These are phyloP conservation scores for Ceratotherium simum DNA, from an alignment of 2,113 vertebrate species.

Conservation along the genomic window DNA sequence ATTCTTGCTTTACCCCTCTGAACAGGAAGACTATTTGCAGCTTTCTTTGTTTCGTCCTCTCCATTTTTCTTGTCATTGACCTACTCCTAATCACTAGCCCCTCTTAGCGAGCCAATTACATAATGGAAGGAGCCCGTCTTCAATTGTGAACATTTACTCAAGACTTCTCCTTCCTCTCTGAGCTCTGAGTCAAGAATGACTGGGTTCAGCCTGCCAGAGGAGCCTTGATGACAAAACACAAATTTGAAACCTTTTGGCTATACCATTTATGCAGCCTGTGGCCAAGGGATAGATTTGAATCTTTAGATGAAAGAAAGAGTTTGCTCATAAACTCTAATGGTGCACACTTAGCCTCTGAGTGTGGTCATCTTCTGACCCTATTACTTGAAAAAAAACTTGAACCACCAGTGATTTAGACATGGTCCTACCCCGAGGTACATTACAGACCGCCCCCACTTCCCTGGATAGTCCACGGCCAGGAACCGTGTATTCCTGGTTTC, in stretches of 20 bases:
- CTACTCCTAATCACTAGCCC: too few relatives aligned
- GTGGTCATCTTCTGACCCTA: neutral
- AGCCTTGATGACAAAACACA: neutral
- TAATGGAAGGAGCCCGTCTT: neutral
- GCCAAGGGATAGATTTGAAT: neutral
- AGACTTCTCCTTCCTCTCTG: neutral
- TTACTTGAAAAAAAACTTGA: neutral
- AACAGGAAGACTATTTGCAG: too few relatives aligned
- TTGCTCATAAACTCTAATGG: neutral
- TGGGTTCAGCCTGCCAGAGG: neutral
- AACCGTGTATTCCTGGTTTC: neutral
- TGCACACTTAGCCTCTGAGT: accelerated
- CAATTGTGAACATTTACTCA: neutral
- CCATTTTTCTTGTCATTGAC: neutral
- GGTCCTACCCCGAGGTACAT: neutral
- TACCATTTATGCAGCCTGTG: neutral
- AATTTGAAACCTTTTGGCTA: neutral
- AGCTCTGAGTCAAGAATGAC: neutral
- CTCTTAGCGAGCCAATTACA: neutral
- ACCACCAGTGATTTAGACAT: neutral
- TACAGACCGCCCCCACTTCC: neutral
- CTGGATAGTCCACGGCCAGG: too few relatives aligned
- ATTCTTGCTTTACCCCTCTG: neutral
- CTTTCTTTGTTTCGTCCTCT: neutral
- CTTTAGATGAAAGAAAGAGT: neutral